Evolutionary conservation across 2,888 invertebrate species (phyloP), one percentile per base, ranked within the genome.

Genomic region (Torymus tubicola): DNA sequence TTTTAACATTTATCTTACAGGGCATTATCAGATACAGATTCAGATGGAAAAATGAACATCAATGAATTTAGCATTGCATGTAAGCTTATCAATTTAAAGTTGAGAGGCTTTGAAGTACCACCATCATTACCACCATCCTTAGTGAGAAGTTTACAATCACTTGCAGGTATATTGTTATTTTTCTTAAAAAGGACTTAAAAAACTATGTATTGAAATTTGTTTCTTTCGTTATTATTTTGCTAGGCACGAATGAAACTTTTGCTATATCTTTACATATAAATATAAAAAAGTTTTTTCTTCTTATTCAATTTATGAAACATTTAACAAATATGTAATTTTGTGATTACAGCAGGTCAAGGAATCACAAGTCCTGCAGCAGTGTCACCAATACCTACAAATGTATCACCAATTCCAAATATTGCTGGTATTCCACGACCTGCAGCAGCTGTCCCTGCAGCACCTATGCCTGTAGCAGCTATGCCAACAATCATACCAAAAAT

Each of bases 1-100:
- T 21, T 42, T 42, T 8, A 8, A 42, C 42, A 8, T 42, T 42
- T 8, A 42, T 42, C 42, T 42, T 42, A 42, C 91, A 93, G 97
- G 97, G 93, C 93, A 13, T 91, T 99, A 67, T 97, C 99, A 0
- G 99, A 99, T 91, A 96, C 98, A 65, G 97, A 99, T 91, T 95
- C 96, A 16, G 99, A 99, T 92, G 99, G 99, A 0, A 97, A 97
- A 92, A 95, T 99, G 93, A 97, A 99, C 88, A 94, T 98, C 74
- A 95, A 96, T 87, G 99, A 99, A 92, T 99, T 99, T 91, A 98
- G 98, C 84, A 97, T 99, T 86, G 99, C 99, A 69, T 99, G 99
- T 93, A 98, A 98, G 93, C 93, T 98, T 80, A 98, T 98, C 78
- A 97, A 96, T 88, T 93, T 98, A 83, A 98, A 98, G 91, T 92